Evolutionary conservation across 2,113 vertebrate species (phyloP), one percentile per base, ranked within the genome.

Genomic region (Coryphaenoides rupestris): DNA sequence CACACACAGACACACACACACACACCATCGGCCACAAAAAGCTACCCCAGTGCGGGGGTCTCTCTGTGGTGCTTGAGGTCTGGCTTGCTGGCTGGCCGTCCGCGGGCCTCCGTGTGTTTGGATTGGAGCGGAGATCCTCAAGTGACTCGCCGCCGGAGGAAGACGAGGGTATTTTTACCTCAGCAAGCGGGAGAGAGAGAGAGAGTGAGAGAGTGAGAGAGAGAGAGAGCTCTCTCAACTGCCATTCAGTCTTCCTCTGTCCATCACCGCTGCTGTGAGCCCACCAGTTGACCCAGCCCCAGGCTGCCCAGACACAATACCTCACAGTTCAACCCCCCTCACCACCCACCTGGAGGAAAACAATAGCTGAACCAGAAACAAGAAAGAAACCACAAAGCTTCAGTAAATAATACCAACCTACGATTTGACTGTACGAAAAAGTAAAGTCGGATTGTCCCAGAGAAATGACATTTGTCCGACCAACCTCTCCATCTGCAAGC

Each of bases 101-200:
- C 77, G 62, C 79, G 80, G 84, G 82, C 81, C 80, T 86, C 50
- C 19, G 57, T 61, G 68, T 84, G 81, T 84, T 85, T 82, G 74
- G 76, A 84, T 76, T 81, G 69, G 76, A 68, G 78, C 49, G 58
- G 73, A 77, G 76, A 81, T 69, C 74, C 63, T 83, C 57, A 60
- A 80, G 75, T 69, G 75, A 69, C 75, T 66, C 58, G 73, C 55
- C 55, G 64, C 55, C 55, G 64, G 63, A 75, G 70, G 80, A 79
- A 65, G 58, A 73, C 19, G n/a, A 59, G 69, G 74, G 54, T 62
- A 61, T 47, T 77, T 72, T 77, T 69, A 65, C 71, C 71, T 61
- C 65, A 49, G 77, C 80, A 65, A 80, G 80, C 78, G 80, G 74
- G 66, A 74, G 60, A 78, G 58, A 62, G 58, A n/a, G n/a, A n/a